A percentile compares a stretch with the other conserved stretches of the same genome.
These are phyloP conservation scores for Phylloscopus whistleri DNA, from an alignment of 2,113 vertebrate genomes.

Conservation along the genomic window DNA sequence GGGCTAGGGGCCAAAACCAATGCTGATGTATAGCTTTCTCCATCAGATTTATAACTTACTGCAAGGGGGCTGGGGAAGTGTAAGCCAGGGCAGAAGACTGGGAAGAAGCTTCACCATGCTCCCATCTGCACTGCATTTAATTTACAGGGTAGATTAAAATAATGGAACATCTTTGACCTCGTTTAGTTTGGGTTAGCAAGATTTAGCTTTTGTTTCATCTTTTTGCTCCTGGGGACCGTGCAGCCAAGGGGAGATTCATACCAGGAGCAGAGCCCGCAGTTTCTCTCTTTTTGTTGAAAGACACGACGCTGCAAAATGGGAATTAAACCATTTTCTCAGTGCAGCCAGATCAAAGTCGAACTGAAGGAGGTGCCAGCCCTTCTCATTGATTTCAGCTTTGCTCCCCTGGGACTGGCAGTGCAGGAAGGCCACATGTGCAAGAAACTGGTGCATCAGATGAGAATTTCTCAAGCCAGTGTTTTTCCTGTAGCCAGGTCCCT, in stretches of 20 bases:
- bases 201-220: slow-evolving; percentile 4
- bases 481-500: background rate
- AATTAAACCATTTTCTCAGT: background rate
- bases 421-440: slow-evolving; percentile 26
- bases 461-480: slow-evolving; percentile 47
- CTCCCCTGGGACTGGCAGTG: background rate
- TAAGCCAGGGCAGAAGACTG: background rate
- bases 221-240: background rate
- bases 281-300: background rate
- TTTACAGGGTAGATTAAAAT: slow-evolving; percentile 21
- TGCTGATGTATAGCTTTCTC: background rate
- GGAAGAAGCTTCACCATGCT: background rate
- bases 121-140: background rate
- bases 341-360: background rate
- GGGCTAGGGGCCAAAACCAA: slow-evolving; percentile 31
- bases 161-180: background rate
- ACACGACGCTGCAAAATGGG: accelerated
- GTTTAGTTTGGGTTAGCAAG: background rate
- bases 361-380: slow-evolving; percentile 23
- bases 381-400: slow-evolving; percentile 21
- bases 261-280: background rate
- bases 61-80: background rate
- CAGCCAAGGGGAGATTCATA: background rate
- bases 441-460: background rate
- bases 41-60: background rate